phyloP scores from a whole-genome alignment of 1,140 invertebrate genomes.

The Periplaneta americana region DNA sequence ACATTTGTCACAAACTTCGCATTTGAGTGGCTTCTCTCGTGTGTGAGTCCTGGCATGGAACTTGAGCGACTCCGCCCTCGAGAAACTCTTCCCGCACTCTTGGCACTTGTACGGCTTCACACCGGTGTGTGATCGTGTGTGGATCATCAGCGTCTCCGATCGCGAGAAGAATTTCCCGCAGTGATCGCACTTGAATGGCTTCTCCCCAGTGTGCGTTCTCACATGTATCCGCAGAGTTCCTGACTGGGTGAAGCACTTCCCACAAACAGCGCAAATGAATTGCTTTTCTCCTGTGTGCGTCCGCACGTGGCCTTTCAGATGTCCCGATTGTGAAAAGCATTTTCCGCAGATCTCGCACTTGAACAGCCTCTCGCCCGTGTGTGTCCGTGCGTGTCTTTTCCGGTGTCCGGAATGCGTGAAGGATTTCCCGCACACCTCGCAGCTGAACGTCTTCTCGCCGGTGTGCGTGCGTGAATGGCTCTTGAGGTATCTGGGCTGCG shows the following conservation, averaged over 20 bases:
- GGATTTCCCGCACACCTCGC: too few species aligned
- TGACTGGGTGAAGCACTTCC: slow-evolving; percentile 47
- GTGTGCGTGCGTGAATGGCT: too few species aligned
- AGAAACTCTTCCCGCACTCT: slow-evolving; percentile 31
- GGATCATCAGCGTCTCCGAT: slow-evolving; percentile 32
- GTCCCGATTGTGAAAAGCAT: slow-evolving; percentile 38
- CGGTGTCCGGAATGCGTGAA: too few species aligned
- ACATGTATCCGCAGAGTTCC: slow-evolving; percentile 49
- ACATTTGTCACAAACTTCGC: too few species aligned
- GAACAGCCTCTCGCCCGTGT: slow-evolving; percentile 58
- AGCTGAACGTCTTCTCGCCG: too few species aligned
- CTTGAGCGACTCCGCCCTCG: slow-evolving; percentile 26
- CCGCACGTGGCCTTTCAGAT: slow-evolving; percentile 49
- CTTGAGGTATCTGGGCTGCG: too few species aligned
- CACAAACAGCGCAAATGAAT: too few species aligned
- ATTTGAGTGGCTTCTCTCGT: too few species aligned
- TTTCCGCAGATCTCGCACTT: too few species aligned
- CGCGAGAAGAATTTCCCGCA: slow-evolving; percentile 49
- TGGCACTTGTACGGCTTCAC: slow-evolving; percentile 26
- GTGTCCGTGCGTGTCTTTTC: slow-evolving; percentile 59
- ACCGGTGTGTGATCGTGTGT: slow-evolving; percentile 36
- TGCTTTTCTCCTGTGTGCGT: too few species aligned
- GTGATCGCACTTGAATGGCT: slow-evolving; percentile 46
- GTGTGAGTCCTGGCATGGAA: slow-evolving; percentile 34
- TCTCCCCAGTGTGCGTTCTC: too few species aligned